A percentile compares a stretch with the other conserved stretches of the same genome.
phyloP scores from a whole-genome alignment of 2,113 vertebrate species.

The Neogale vison region DNA sequence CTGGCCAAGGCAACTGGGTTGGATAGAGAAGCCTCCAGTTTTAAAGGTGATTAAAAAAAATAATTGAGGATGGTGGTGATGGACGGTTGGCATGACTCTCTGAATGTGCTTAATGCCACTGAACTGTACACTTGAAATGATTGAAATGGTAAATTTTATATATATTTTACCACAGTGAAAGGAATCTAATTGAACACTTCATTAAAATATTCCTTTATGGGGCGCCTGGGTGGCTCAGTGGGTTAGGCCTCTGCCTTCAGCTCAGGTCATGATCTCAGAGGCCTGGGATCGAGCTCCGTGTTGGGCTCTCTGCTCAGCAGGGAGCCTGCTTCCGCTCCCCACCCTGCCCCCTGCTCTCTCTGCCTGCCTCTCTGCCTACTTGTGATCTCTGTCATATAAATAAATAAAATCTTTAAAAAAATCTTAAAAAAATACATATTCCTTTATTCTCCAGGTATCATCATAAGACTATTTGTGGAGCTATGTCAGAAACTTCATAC shows the following conservation, averaged over 20 bases:
- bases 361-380: too few relatives aligned
- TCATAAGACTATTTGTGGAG: background rate
- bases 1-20: background rate
- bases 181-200: background rate
- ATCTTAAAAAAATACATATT: background rate
- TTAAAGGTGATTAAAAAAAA: background rate
- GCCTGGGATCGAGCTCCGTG: too few relatives aligned
- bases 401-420: too few relatives aligned
- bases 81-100: background rate
- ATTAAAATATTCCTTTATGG: background rate
- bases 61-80: background rate
- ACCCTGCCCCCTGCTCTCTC: too few relatives aligned
- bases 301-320: too few relatives aligned
- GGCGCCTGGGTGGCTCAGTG: too few relatives aligned
- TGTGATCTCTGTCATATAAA: too few relatives aligned
- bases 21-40: background rate
- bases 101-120: background rate
- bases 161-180: background rate
- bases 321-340: too few relatives aligned
- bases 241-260: too few relatives aligned
- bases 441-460: background rate
- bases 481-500: background rate
- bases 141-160: background rate
- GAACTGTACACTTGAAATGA: background rate
- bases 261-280: too few relatives aligned